phyloP scores from a whole-genome alignment of 2,797 vertebrate genomes.

The Mus minutoides region DNA sequence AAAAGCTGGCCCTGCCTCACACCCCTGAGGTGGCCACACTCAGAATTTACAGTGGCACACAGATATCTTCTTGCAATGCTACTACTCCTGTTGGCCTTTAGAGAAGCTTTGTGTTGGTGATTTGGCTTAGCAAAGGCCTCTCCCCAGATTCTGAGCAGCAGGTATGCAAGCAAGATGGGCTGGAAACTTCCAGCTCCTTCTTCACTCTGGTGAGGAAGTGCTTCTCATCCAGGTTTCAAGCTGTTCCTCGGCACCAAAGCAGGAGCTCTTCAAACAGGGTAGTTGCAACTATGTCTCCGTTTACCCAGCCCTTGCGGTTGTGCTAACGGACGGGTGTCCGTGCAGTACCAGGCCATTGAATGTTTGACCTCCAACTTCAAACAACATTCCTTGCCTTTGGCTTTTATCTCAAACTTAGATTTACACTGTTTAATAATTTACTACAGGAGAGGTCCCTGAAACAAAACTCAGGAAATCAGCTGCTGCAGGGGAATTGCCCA shows the following conservation, averaged over 20 bases:
- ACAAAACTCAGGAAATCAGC: slow-evolving; percentile 30
- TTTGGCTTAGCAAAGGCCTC: not conserved
- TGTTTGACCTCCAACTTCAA: slow-evolving; percentile 59
- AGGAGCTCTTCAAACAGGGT: not conserved
- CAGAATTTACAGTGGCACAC: not conserved
- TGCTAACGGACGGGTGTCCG: not conserved
- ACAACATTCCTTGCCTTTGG: slow-evolving; percentile 24
- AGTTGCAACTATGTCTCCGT: not conserved
- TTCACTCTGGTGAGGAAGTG: not conserved
- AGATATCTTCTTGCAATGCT: not conserved
- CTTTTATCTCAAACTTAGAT: slow-evolving; percentile 46
- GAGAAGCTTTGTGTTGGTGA: not conserved
- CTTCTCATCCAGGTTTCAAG: not conserved
- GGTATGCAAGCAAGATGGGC: not conserved
- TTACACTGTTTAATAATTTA: slow-evolving; percentile 66
- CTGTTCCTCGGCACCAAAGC: not conserved
- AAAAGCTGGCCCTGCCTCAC: not conserved
- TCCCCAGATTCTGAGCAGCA: not conserved
- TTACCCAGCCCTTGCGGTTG: not conserved
- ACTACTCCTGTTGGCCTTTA: not conserved
- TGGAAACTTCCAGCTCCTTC: slow-evolving; percentile 21
- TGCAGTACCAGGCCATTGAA: not conserved
- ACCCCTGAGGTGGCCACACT: not conserved
- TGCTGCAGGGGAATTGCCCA: not conserved
- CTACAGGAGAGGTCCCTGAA: slow-evolving; percentile 36